Conservation (phyloP, 2,888 invertebrate species). For the Marronus borbonicus region DNA sequence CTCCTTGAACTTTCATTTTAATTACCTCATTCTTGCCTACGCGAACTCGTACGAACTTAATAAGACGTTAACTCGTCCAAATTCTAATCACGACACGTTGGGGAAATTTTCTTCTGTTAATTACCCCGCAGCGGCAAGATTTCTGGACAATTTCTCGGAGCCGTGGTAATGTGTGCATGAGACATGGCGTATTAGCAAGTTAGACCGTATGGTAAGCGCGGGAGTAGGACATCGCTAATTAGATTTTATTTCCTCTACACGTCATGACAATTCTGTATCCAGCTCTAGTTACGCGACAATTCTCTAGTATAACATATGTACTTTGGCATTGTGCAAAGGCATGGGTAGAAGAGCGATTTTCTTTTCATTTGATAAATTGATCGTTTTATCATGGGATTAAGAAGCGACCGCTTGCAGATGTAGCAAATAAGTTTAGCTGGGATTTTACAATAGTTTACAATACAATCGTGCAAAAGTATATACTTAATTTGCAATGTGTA, state of each 20-base stretch:
- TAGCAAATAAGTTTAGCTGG: too few species aligned
- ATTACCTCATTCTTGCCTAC: neutral
- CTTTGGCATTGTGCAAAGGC: neutral
- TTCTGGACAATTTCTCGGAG: constrained; percentile 17
- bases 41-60: constrained; percentile 4
- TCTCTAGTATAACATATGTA: neutral
- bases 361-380: neutral
- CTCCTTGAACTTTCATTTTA: constrained; percentile 24
- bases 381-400: neutral
- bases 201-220: neutral
- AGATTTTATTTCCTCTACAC: constrained; percentile 22
- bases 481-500: too few species aligned
- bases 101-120: constrained; percentile 36
- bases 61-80: constrained; percentile 16
- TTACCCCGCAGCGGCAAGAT: constrained; percentile 6
- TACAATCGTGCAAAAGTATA: too few species aligned
- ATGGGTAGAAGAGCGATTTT: neutral
- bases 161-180: neutral
- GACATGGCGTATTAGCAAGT: constrained; percentile 22
- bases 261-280: neutral
- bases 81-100: constrained; percentile 32
- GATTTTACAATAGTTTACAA: too few species aligned
- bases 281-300: constrained; percentile 13
- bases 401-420: too few species aligned
- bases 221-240: constrained; percentile 15